Conservation (phyloP, 2,888 invertebrate genomes). For the Drosophila macrothrix region DNA sequence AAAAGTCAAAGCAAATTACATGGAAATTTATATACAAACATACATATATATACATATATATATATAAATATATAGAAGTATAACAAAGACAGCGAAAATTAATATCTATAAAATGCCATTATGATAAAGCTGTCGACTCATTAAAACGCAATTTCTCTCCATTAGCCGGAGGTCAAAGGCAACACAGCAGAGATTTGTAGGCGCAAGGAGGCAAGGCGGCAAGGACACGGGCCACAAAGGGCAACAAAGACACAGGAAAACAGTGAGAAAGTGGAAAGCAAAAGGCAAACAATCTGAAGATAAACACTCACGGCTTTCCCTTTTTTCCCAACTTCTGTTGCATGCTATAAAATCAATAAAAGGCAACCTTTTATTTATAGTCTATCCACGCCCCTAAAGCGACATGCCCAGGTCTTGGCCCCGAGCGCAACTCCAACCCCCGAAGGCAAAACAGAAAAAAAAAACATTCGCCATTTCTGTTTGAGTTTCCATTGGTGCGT, state of each 20-base stretch:
- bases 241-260: constrained; percentile 14
- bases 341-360: constrained; percentile 68
- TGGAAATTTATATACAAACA: constrained; percentile 24
- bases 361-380: constrained; percentile 78
- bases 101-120: constrained; percentile 17
- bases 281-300: constrained; percentile 58
- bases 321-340: constrained; percentile 28
- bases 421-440: constrained; percentile 33
- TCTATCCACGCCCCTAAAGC: constrained; percentile 53
- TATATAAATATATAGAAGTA: not conserved
- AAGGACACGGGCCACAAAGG: constrained; percentile 9
- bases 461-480: constrained; percentile 71
- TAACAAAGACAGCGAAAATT: constrained; percentile 21
- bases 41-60: not conserved
- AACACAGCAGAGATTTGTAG: constrained; percentile 29
- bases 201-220: constrained; percentile 22
- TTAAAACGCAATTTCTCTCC: constrained; percentile 77
- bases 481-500: constrained; percentile 66
- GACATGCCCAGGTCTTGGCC: constrained; percentile 29
- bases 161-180: constrained; percentile 50
- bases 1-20: constrained; percentile 30
- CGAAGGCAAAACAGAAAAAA: constrained; percentile 3
- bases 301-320: constrained; percentile 54
- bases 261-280: constrained; percentile 13
- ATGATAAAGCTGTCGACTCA: constrained; percentile 75